Evolutionary conservation across 2,888 invertebrate genomes (phyloP), one percentile per base, ranked within the genome.

Genomic region (Drosophila buzzatii): DNA sequence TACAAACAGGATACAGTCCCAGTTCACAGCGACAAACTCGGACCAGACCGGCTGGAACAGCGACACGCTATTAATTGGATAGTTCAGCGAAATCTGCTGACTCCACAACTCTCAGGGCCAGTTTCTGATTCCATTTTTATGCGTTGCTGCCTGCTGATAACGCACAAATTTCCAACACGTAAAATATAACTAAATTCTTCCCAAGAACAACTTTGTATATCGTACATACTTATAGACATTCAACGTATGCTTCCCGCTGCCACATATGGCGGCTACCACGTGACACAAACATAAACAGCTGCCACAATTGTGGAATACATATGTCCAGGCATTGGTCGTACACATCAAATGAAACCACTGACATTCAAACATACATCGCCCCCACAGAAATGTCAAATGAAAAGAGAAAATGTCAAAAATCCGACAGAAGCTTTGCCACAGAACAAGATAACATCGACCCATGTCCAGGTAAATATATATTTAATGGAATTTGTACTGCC

Each of bases 241-340:
- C 27, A 27, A 23, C 35, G 35, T 23, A 44, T 66, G 61, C 41
- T 44, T 74, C 52, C 70, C 63, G 60, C 64, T 73, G 72, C 76
- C 81, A 85, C 85, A 87, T 82, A 71, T 81, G 89, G 79, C 83
- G 79, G 81, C 82, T 82, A 75, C 88, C 89, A 89, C 89, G 86
- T 85, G 89, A 87, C 89, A 85, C 57, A 65, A 57, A 44, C 75
- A 79, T 81, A 87, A 87, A 89, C 87, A 84, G 63, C 63, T 70
- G 70, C 62, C 71, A 41, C 80, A 73, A 65, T 73, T 67, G 63
- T 72, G 74, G 70, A 68, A 69, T 52, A 71, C 63, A 78, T 62
- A 23, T 45, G 41, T 16, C 31, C 52, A 53, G 8, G 39, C 18
- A 67, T 56, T n/a, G 23, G 39, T 27, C 39, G 12, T 12, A 27